Evolutionary conservation across 2,797 vertebrate species (phyloP).

Genomic region (Erethizon dorsatum): DNA sequence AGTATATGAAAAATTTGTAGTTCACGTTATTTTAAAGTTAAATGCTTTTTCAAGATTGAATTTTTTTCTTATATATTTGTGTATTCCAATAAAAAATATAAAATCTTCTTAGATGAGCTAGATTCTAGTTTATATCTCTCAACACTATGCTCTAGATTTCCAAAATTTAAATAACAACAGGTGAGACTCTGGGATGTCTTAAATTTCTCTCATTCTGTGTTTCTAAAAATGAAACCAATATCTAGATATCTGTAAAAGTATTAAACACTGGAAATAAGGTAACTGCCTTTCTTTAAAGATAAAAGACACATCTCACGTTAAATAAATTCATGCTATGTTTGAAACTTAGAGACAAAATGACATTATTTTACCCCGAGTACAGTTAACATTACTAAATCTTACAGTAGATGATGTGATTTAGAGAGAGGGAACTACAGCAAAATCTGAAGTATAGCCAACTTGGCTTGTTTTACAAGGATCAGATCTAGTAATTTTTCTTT

Average conservation of each 20-base stretch:
- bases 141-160: background rate
- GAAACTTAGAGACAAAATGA: background rate
- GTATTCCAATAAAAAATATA: background rate
- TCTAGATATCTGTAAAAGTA: background rate
- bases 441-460: slow-evolving; percentile 89
- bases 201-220: background rate
- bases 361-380: background rate
- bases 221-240: background rate
- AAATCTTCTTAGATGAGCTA: background rate
- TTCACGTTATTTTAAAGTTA: background rate
- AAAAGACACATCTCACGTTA: background rate
- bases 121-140: background rate
- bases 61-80: background rate
- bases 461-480: slow-evolving; percentile 91
- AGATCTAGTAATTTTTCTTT: slow-evolving; percentile 90
- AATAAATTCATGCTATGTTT: background rate
- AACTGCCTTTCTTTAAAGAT: background rate
- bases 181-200: background rate
- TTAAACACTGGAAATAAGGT: background rate
- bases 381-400: background rate
- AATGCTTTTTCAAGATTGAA: background rate
- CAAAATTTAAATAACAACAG: background rate
- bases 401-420: background rate
- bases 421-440: slow-evolving; percentile 52
- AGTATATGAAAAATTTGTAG: background rate